Base-by-base conservation (phyloP, 2,888 invertebrate genomes). In the Ennomos quercinarius region DNA sequence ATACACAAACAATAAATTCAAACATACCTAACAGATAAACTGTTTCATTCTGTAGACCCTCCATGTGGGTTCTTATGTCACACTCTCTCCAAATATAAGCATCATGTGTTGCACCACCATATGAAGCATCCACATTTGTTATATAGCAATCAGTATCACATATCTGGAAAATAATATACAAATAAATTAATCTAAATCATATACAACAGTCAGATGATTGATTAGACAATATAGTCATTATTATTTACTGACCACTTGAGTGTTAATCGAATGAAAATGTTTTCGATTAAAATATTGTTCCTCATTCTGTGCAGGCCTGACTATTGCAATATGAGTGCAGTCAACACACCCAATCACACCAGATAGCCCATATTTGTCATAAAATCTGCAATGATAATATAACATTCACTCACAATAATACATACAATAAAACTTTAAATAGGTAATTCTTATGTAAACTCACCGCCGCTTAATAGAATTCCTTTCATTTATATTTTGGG, bases 181-280 rank as follows among this genome's bases (percentile, higher is more conserved):
- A 9, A 42, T 11, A 43, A 6, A 48, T 17, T 17, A 17, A 17
- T 17, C 17, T 2, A 17, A 17, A 17, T 17, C 17, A 17, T 17
- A 17, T 17, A 17, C 17, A 17, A 17, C 17, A 17, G 17, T 17
- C 17, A 17, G 17, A 17, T 17, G 17, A 17, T 17, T 17, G 4
- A 17, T 17, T 17, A 17, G 2, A 17, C 4, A 17, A 17, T 17
- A 17, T 17, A 17, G 17, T 17, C 17, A 4, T 17, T 17, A 1
- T 2, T 17, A 17, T 17, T 17, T 17, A 17, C 51, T 52, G 34
- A 49, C 59, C 36, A 59, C 45, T 59, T 63, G 48, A 10, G 36
- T 45, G 34, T 59, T 63, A 42, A 63, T 58, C 1, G 59, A 59
- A 13, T 63, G 56, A 10, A 49, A 63, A 47, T 59, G 49, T 17